Evolutionary conservation across 2,888 invertebrate genomes (phyloP).

Genomic region (Agriotes lineatus): DNA sequence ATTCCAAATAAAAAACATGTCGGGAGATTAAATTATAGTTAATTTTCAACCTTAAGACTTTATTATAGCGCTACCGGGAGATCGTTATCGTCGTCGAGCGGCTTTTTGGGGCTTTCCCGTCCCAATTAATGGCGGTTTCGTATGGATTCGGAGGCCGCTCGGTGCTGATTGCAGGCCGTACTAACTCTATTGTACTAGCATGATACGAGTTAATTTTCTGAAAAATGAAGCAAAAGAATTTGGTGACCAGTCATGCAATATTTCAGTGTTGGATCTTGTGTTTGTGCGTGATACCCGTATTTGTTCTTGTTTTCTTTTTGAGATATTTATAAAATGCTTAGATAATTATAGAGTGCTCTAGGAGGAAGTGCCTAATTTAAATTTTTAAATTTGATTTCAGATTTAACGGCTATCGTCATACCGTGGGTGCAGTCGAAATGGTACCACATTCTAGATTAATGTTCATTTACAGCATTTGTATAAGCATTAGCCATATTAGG

Average conservation of each 20-base stretch:
- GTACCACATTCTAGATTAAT: too few relatives aligned
- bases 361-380: slow-evolving; percentile 33
- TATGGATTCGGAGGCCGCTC: background rate
- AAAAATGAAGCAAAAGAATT: slow-evolving; percentile 46
- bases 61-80: slow-evolving; percentile 52
- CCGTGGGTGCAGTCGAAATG: too few relatives aligned
- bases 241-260: slow-evolving; percentile 47
- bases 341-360: slow-evolving; percentile 28
- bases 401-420: background rate
- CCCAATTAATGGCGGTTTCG: background rate
- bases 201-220: slow-evolving; percentile 51
- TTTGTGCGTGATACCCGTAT: slow-evolving; percentile 44
- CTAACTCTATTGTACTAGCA: slow-evolving; percentile 47
- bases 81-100: slow-evolving; percentile 40
- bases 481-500: too few relatives aligned
- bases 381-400: slow-evolving; percentile 23
- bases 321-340: slow-evolving; percentile 37
- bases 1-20: slow-evolving; percentile 49
- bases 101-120: slow-evolving; percentile 4
- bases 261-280: slow-evolving; percentile 37
- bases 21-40: slow-evolving; percentile 54
- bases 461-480: too few relatives aligned
- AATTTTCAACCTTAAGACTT: slow-evolving; percentile 54
- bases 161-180: background rate
- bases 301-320: slow-evolving; percentile 33